Base-by-base conservation (phyloP, 2,888 invertebrate genomes). In the Xanthorhoe designata region DNA sequence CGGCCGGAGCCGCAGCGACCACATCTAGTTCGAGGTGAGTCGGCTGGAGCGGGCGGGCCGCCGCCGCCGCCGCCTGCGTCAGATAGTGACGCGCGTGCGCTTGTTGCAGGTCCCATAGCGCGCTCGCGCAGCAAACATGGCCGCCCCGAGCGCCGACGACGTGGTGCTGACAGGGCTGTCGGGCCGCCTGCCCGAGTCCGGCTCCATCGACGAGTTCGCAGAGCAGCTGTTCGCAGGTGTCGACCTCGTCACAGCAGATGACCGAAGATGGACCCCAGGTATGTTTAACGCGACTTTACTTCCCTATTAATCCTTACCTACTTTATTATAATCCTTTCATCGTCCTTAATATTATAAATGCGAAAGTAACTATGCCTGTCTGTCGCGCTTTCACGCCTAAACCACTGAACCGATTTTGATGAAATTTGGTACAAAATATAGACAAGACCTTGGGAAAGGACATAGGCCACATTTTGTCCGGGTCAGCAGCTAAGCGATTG, bases 191-290 rank as follows among this genome's bases (percentile, higher is more conserved):
- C 99, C 99, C 10, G 98, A 99, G 91, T 98, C 97, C 72, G 95
- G 96, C 78, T 96, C 94, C 88, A 96, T 99, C 82, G 97, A 97
- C 76, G 99, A 99, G 92, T 99, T 99, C 90, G 97, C 96, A 81
- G 95, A 97, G 80, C 96, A 99, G 88, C 95, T 99, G 61, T 97
- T 98, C 88, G 96, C 96, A 69, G 98, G 98, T 61, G 95, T 98
- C 52, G 99, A 99, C 87, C 96, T 99, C 94, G 96, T 99, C 70
- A 98, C 98, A 35, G 98, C 97, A 75, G 98, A 98, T 86, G 97
- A 96, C 75, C 94, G 98, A 73, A 94, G 99, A 84, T 99, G 98
- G 98, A 95, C 97, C 5, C 94, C 96, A 73, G 97, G 92, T 92
- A 73, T 66, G 51, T 53, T 24, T 9, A 10, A 35, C 35, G 9